Evolutionary conservation across 2,113 vertebrate species (phyloP).

Genomic region (Nipponia nippon): DNA sequence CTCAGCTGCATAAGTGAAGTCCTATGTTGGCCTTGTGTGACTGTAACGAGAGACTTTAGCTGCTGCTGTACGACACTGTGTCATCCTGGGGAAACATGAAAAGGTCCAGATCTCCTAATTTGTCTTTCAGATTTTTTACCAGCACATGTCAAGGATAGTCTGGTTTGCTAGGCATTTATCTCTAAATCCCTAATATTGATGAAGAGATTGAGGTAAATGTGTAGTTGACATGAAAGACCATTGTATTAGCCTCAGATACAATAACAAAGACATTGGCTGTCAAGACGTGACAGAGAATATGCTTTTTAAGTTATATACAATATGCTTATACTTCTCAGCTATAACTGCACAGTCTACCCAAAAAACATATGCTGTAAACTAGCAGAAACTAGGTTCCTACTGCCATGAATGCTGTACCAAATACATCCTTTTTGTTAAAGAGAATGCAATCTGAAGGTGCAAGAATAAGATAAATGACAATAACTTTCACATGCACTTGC

Average conservation of each 20-base stretch:
- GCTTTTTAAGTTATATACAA: neutral
- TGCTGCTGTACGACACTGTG: neutral
- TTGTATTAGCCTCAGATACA: neutral
- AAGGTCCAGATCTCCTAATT: neutral
- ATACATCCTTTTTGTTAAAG: neutral
- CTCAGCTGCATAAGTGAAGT: neutral
- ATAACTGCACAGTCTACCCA: neutral
- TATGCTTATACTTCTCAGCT: neutral
- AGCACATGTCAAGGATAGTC: neutral
- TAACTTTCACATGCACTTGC: neutral
- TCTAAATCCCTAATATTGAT: neutral
- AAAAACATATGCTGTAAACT: neutral
- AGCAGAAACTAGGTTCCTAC: neutral
- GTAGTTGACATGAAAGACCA: neutral
- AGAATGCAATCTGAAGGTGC: neutral
- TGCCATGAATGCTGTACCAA: neutral
- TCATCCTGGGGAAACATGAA: neutral
- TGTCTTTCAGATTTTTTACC: neutral
- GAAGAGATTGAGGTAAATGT: neutral
- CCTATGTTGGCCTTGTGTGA: neutral
- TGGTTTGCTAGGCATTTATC: neutral
- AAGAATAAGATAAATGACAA: neutral
- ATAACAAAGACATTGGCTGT: neutral
- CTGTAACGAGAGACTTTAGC: neutral
- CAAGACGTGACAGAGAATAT: neutral